Percentiles rank a stretch among this genome's conserved stretches.
Conservation (phyloP, 2,888 invertebrate genomes). For the Tuberolachnus salignus region DNA sequence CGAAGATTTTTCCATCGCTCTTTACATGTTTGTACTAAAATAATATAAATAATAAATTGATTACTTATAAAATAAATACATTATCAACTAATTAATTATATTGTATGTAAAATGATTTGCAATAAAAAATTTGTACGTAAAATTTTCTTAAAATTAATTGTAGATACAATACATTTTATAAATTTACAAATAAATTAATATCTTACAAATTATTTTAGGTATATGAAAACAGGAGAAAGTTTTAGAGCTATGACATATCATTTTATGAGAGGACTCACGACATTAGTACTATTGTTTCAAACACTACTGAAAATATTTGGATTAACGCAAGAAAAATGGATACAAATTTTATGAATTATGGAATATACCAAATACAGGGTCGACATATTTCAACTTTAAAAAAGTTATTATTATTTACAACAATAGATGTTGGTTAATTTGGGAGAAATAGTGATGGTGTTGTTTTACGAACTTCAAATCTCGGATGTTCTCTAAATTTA, state of each 20-base stretch:
- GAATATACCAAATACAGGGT: constrained; percentile 1
- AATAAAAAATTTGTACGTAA: no score
- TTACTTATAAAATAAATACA: no score
- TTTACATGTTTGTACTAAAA: constrained; percentile 20
- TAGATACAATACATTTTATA: no score
- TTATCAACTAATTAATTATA: no score
- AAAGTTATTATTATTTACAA: constrained; percentile 4
- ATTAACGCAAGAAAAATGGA: constrained; percentile 13
- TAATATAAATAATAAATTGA: constrained; percentile 1
- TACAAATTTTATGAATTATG: constrained; percentile 22
- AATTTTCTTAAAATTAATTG: no score
- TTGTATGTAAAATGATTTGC: no score
- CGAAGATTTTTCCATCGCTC: constrained; percentile 1
- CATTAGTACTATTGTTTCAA: constrained; percentile 58
- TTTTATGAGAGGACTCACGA: constrained; percentile 34
- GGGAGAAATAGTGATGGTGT: constrained; percentile 14
- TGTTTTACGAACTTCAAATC: background rate
- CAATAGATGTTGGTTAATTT: background rate
- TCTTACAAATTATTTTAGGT: constrained; percentile 20
- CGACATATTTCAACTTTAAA: constrained; percentile 5
- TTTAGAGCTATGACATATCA: constrained; percentile 11
- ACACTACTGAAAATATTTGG: constrained; percentile 59
- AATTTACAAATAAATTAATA: background rate
- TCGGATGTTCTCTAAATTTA: background rate
- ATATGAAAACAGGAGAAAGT: constrained; percentile 2